Conservation (phyloP, 2,888 invertebrate genomes). For the Hypolimnas misippus region DNA sequence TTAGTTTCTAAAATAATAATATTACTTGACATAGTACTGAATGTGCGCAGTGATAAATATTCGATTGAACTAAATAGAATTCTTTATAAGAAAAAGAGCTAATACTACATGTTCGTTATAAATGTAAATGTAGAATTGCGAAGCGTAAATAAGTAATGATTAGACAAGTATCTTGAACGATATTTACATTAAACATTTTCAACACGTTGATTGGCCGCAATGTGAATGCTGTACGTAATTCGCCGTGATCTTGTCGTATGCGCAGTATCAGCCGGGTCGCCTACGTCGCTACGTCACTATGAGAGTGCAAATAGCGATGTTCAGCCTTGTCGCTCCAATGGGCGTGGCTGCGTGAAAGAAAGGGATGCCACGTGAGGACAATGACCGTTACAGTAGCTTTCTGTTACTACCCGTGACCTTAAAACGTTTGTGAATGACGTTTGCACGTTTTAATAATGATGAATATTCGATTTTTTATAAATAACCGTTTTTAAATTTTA, state of each 20-base stretch:
- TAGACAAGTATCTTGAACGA: not conserved
- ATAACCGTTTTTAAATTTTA: not conserved
- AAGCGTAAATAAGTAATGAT: not conserved
- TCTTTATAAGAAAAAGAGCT: no score
- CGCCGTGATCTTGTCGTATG: slow-evolving; percentile 57
- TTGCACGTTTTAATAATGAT: slow-evolving; percentile 11
- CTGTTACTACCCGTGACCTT: slow-evolving; percentile 32
- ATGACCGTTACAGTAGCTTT: slow-evolving; percentile 34
- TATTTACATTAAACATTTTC: slow-evolving; percentile 8
- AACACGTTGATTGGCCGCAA: not conserved
- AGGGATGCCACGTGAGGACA: slow-evolving; percentile 27
- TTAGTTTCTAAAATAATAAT: not conserved
- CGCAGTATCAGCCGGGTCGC: slow-evolving; percentile 53
- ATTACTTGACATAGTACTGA: not conserved
- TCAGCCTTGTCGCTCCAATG: slow-evolving; percentile 20
- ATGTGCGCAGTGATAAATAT: no score
- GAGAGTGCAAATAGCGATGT: slow-evolving; percentile 34
- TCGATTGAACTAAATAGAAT: no score
- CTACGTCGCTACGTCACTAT: slow-evolving; percentile 45
- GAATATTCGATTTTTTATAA: not conserved
- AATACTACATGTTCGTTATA: no score
- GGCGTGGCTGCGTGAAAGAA: slow-evolving; percentile 29
- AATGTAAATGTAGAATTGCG: no score
- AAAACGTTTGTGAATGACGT: slow-evolving; percentile 30
- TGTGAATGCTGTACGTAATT: slow-evolving; percentile 34